Base-by-base conservation (phyloP, 1,140 invertebrate species). In the Calliphora vicina region DNA sequence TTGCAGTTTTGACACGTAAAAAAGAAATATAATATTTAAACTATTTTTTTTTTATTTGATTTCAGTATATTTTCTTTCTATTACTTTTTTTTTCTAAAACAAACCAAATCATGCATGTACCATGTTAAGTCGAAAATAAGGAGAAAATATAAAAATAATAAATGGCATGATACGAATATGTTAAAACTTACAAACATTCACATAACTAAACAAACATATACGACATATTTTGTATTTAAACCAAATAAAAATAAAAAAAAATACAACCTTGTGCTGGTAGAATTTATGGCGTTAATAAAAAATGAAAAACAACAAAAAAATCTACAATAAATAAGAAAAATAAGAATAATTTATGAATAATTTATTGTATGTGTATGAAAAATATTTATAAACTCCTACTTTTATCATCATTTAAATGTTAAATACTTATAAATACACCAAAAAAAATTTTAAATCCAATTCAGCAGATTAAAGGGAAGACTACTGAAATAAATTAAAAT, bases 1-100 rank as follows among this genome's bases (percentile, higher is more conserved):
- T 23, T 67, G 61, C 61, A 67, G 23, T 67, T 67, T 67, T 67
- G 61, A 67, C 61, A 67, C 61, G 61, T 67, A 67, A 57, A 57
- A 67, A 20, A 20, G 8, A 20, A 67, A 67, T 12, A 67, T 23
- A 67, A 67, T 67, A 23, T 67, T 67, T 67, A 67, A 23, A 67
- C 61, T 67, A 23, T 50, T 6, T 45, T 45, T 43, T 43, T 50
- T 50, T 50, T 35, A 35, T 17, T n/a, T 57, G 50, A n/a, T 57
- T 57, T 57, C n/a, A 17, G 12, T n/a, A 57, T n/a, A 57, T 57
- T 57, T 57, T 57, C n/a, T 57, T 57, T 57, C 15, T 57, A 10
- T 35, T 5, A 35, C 29, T 57, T 67, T 67, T 67, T 61, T 61
- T 67, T 67, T 23, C 1, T 67, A 50, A 50, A 50, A n/a, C 61